phyloP scores from a whole-genome alignment of 1,140 invertebrate genomes.

The Drosophila azteca region DNA sequence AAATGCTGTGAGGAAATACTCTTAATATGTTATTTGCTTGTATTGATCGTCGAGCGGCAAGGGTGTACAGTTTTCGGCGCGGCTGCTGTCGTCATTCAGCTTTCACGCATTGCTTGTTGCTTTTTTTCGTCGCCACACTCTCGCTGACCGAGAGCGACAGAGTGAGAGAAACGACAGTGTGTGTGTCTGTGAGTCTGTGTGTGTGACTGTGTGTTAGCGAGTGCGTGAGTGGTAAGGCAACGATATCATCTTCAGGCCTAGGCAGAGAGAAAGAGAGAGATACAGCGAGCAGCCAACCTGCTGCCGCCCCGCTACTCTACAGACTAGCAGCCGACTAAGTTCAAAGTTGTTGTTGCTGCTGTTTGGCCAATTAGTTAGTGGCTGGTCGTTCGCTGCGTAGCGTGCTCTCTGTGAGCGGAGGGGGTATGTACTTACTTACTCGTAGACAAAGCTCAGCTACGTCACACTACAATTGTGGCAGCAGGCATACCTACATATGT shows the following conservation, averaged over 20 bases:
- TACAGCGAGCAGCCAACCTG: slow-evolving; percentile 5
- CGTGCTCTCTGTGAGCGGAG: slow-evolving; percentile 18
- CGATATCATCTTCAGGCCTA: slow-evolving; percentile 47
- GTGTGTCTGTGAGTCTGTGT: background rate
- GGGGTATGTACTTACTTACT: background rate
- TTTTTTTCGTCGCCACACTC: slow-evolving; percentile 16
- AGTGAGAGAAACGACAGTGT: slow-evolving; percentile 5
- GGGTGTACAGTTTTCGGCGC: slow-evolving; percentile 13
- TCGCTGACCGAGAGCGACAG: slow-evolving; percentile 1
- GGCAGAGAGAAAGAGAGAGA: slow-evolving; percentile 1
- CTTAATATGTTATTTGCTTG: too few relatives aligned
- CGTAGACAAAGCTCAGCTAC: slow-evolving; percentile 31
- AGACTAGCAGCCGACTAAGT: slow-evolving; percentile 2
- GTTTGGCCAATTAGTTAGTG: slow-evolving; percentile 56
- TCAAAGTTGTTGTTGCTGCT: slow-evolving; percentile 37
- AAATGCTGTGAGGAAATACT: too few relatives aligned
- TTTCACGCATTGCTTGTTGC: slow-evolving; percentile 13
- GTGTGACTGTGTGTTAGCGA: slow-evolving; percentile 31
- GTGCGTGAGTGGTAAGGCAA: slow-evolving; percentile 57
- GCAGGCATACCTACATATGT: too few relatives aligned
- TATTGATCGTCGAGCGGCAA: too few relatives aligned
- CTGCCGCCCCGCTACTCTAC: slow-evolving; percentile 1
- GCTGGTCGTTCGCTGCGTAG: slow-evolving; percentile 36
- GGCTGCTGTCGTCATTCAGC: slow-evolving; percentile 19
- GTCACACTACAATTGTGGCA: slow-evolving; percentile 48